These are phyloP conservation scores for Epinotia brunnichana DNA, from an alignment of 2,888 invertebrate genomes.

Conservation along the genomic window DNA sequence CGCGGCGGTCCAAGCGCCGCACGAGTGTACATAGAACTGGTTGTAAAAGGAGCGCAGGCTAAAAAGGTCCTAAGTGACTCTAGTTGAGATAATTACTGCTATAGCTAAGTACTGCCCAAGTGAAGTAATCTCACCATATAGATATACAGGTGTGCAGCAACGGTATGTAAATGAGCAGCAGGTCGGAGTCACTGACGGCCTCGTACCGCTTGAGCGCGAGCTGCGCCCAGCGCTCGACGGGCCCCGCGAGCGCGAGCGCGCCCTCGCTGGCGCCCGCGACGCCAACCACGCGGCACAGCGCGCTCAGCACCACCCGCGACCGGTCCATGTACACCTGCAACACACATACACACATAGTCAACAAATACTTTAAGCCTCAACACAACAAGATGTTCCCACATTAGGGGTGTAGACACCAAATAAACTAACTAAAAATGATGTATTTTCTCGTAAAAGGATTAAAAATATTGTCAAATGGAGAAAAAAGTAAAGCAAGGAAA, in stretches of 20 bases:
- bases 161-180: constrained; percentile 87
- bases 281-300: constrained; percentile 87
- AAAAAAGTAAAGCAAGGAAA: too few relatives aligned
- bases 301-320: constrained; percentile 86
- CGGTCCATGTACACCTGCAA: constrained; percentile 86
- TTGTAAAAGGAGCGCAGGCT: too few relatives aligned
- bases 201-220: constrained; percentile 88
- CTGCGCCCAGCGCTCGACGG: constrained; percentile 87
- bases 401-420: too few relatives aligned
- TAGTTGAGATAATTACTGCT: too few relatives aligned
- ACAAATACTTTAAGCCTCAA: not conserved
- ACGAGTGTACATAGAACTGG: too few relatives aligned
- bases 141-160: constrained; percentile 86
- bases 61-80: too few relatives aligned
- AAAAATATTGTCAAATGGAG: too few relatives aligned
- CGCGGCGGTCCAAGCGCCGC: too few relatives aligned
- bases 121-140: constrained; percentile 79
- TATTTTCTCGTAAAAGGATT: too few relatives aligned
- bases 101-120: too few relatives aligned
- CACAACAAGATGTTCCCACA: too few relatives aligned
- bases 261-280: constrained; percentile 79
- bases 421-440: too few relatives aligned
- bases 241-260: constrained; percentile 83
- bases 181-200: constrained; percentile 88
- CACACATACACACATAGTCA: constrained; percentile 4